Conservation (phyloP, 1,140 invertebrate genomes). For the Lethocerus indicus region DNA sequence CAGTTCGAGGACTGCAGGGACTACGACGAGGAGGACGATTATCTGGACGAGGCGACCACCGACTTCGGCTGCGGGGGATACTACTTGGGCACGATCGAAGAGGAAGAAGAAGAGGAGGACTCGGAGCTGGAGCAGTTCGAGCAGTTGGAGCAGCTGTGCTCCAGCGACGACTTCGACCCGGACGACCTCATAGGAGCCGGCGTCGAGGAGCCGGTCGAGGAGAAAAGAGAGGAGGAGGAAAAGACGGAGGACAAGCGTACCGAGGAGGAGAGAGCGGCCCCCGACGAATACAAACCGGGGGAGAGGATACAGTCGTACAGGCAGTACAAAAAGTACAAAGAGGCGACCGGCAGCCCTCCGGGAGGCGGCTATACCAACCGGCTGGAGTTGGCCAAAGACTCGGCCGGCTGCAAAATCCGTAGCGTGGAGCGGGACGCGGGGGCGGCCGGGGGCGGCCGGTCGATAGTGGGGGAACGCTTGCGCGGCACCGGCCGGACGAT, state of each 20-base stretch:
- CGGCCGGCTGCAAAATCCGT: neutral
- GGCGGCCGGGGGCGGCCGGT: neutral
- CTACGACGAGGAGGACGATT: constrained; percentile 5
- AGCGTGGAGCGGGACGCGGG: neutral
- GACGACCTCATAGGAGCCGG: neutral
- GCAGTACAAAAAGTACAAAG: neutral
- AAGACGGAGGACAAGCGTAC: neutral
- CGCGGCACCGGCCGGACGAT: neutral
- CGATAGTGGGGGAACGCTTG: neutral
- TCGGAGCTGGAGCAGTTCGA: constrained; percentile 13
- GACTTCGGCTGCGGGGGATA: constrained; percentile 1
- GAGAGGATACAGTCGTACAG: too few relatives aligned
- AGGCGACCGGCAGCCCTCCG: too few relatives aligned
- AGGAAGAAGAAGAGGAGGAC: constrained; percentile 11
- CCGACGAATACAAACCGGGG: constrained; percentile 3
- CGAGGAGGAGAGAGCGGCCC: neutral
- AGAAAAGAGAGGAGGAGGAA: neutral
- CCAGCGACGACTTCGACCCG: neutral
- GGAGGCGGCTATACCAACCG: too few relatives aligned
- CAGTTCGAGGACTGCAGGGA: constrained; percentile 3
- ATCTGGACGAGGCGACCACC: neutral
- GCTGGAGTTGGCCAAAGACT: neutral
- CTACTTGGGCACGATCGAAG: constrained; percentile 3
- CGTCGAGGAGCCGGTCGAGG: neutral
- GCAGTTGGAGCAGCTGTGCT: constrained; percentile 11